These are phyloP conservation scores for Mellivora capensis DNA, from an alignment of 2,113 vertebrate species.

Conservation along the genomic window DNA sequence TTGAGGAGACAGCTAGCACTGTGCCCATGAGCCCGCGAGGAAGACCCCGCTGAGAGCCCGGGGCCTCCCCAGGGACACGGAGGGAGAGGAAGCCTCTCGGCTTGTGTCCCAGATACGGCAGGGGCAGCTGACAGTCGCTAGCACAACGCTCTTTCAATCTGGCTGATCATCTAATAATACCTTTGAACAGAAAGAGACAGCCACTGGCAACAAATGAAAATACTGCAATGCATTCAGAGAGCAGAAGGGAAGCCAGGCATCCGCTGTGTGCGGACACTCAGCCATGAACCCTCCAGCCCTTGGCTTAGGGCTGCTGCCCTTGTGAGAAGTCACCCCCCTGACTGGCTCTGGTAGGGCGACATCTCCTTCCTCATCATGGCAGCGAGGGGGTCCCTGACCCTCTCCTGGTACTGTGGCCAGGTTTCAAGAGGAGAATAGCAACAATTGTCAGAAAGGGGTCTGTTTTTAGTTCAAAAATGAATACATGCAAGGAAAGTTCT, in stretches of 20 bases:
- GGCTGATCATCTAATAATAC: background rate
- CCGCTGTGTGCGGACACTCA: fast-evolving
- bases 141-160: background rate
- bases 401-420: background rate
- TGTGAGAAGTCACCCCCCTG: background rate
- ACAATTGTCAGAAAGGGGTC: background rate
- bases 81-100: background rate
- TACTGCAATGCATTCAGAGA: fast-evolving
- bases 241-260: fast-evolving
- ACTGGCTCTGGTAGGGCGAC: fast-evolving
- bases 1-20: background rate
- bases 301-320: fast-evolving
- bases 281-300: fast-evolving
- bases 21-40: fast-evolving
- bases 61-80: background rate
- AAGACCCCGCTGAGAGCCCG: background rate
- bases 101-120: fast-evolving
- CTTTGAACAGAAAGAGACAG: background rate
- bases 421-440: background rate
- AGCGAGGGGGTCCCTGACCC: fast-evolving
- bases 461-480: background rate
- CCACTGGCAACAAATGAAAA: background rate
- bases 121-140: background rate
- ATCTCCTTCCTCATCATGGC: background rate
- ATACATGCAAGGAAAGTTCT: background rate